phyloP scores from a whole-genome alignment of 2,113 vertebrate species.

The Numida meleagris region DNA sequence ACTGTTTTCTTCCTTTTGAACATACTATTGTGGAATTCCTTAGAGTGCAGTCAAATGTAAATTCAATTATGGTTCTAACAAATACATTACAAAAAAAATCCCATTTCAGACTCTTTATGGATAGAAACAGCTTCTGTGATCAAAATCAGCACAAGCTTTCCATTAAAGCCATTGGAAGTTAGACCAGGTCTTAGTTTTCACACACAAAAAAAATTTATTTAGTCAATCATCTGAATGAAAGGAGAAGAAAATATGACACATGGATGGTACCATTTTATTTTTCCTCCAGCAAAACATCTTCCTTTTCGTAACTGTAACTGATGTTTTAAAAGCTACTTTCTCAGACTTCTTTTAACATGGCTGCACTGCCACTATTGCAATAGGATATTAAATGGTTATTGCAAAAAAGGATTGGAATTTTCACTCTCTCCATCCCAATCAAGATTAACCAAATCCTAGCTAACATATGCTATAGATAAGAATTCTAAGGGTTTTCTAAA shows the following conservation, averaged over 20 bases:
- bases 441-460: not conserved
- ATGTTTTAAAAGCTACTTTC: not conserved
- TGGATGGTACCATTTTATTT: not conserved
- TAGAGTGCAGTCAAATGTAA: not conserved
- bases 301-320: not conserved
- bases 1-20: not conserved
- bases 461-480: not conserved
- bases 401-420: not conserved
- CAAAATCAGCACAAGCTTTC: not conserved
- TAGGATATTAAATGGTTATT: not conserved
- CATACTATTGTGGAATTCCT: accelerated
- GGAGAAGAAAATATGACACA: not conserved
- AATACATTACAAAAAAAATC: not conserved
- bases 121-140: not conserved
- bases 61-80: not conserved
- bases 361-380: not conserved
- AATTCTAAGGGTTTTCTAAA: slow-evolving; percentile 2
- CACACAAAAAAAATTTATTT: too few species aligned
- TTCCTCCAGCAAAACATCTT: not conserved
- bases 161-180: not conserved
- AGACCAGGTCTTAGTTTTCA: not conserved
- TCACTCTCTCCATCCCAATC: not conserved
- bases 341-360: not conserved
- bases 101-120: not conserved
- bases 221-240: not conserved